These are phyloP conservation scores for Trialeurodes vaporariorum DNA, from an alignment of 1,140 invertebrate genomes.

Conservation along the genomic window DNA sequence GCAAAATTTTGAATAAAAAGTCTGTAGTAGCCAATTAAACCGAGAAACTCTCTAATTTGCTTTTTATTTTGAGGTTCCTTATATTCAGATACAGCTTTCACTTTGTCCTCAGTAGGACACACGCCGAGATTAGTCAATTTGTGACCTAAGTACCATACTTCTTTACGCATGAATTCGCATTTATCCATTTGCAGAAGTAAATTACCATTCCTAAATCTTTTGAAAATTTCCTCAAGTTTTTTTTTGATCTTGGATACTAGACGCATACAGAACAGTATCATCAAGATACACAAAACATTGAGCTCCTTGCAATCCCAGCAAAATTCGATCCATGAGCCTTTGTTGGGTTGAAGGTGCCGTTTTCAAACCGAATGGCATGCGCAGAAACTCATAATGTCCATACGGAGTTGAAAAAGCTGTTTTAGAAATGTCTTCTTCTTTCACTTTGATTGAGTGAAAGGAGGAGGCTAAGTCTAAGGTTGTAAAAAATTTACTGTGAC, in stretches of 20 bases:
- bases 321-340: constrained; percentile 27
- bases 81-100: constrained; percentile 16
- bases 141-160: constrained; percentile 27
- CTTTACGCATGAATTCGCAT: constrained; percentile 27
- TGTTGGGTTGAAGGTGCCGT: constrained; percentile 38
- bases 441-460: constrained; percentile 36
- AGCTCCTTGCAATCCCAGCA: constrained; percentile 24
- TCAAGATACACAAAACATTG: constrained; percentile 21
- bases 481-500: constrained; percentile 34
- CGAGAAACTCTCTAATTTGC: constrained; percentile 35
- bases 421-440: constrained; percentile 28
- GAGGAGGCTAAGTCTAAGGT: constrained; percentile 38
- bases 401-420: constrained; percentile 36
- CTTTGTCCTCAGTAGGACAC: constrained; percentile 18
- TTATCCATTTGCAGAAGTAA: constrained; percentile 24
- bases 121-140: constrained; percentile 22
- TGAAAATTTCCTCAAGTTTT: constrained; percentile 6
- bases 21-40: constrained; percentile 35
- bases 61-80: constrained; percentile 24
- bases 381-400: constrained; percentile 33
- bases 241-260: constrained; percentile 4
- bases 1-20: constrained; percentile 33
- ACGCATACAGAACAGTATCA: constrained; percentile 7
- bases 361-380: constrained; percentile 36
- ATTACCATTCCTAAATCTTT: constrained; percentile 7